phyloP scores from a whole-genome alignment of 1,140 invertebrate species.

The Coelopa frigida region DNA sequence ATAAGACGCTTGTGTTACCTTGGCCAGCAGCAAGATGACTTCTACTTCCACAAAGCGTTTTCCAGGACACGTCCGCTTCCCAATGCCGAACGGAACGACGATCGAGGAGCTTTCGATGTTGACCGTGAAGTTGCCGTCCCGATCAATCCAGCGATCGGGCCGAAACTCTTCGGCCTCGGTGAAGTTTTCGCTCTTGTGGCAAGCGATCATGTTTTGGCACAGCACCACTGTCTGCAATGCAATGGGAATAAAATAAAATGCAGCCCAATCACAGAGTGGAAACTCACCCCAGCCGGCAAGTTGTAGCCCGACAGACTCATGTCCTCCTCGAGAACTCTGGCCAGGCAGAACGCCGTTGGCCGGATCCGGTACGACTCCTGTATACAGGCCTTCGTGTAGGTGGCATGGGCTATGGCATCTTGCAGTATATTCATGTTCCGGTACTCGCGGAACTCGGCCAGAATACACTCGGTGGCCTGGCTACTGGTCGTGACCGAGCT shows the following conservation, averaged over 20 bases:
- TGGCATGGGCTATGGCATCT: conserved; percentile 56
- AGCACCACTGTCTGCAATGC: conserved; percentile 69
- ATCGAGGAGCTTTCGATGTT: conserved; percentile 48
- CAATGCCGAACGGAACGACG: conserved; percentile 82
- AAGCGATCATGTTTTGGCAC: conserved; percentile 77
- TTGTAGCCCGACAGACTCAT: conserved; percentile 67
- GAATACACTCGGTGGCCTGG: conserved; percentile 62
- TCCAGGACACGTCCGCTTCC: conserved; percentile 72
- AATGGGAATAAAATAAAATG: conserved; percentile 13
- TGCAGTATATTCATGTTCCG: conserved; percentile 51
- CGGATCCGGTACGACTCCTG: conserved; percentile 77
- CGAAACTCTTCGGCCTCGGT: conserved; percentile 62
- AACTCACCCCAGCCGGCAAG: conserved; percentile 67
- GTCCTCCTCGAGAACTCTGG: conserved; percentile 69
- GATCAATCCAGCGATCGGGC: conserved; percentile 74
- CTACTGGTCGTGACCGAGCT: conserved; percentile 65
- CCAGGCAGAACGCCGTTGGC: conserved; percentile 77
- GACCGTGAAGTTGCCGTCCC: conserved; percentile 40
- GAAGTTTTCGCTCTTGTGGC: conserved; percentile 71
- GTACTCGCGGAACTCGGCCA: conserved; percentile 62
- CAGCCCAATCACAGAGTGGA: not conserved
- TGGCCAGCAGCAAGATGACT: conserved; percentile 64
- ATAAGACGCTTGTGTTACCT: conserved; percentile 46
- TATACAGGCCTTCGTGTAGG: conserved; percentile 78
- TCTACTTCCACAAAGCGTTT: conserved; percentile 75